Base-by-base conservation (phyloP, 2,113 vertebrate genomes). In the Gadus macrocephalus region DNA sequence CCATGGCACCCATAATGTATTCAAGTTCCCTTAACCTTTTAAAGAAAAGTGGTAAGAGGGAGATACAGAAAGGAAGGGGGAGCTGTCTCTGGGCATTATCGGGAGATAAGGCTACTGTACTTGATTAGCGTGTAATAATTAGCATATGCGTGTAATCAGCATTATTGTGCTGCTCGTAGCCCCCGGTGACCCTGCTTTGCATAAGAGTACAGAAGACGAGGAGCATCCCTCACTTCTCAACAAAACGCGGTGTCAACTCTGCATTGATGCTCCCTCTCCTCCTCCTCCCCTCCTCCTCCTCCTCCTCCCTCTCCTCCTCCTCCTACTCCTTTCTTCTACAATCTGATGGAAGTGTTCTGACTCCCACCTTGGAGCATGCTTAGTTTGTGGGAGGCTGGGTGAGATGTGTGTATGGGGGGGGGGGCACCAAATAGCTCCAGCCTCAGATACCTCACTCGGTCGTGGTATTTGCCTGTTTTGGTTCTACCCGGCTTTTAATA, bases 111-210 rank as follows among this genome's bases (percentile, higher is more conserved):
- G 84, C 89, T 92, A 92, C 91, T 92, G 91, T 91, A 92, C 90
- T 90, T 93, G 91, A 93, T 93, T 87, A 92, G 90, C 85, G 88
- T 89, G 89, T 92, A 86, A 91, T 92, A 91, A 93, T 93, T 93
- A 92, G 91, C 92, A 92, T 92, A 92, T 86, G 91, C 90, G 89
- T 93, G 92, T 93, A 93, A 93, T 93, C 91, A 93, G 90, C 83
- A 91, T 93, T 91, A 93, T 93, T 93, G 91, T 93, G 91, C 86
- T 80, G 75, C 86, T 83, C 86, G 76, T 86, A 89, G 87, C 87
- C 88, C 81, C 72, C 62, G 70, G 81, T 92, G 91, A 93, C 92
- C 92, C 89, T 90, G 82, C 82, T 93, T 93, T 92, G 90, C 92
- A 93, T 93, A 89, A 88, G 85, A 91, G 84, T 86, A 83, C 81